phyloP scores from a whole-genome alignment of 1,140 invertebrate genomes.

The Oryzaephilus surinamensis region DNA sequence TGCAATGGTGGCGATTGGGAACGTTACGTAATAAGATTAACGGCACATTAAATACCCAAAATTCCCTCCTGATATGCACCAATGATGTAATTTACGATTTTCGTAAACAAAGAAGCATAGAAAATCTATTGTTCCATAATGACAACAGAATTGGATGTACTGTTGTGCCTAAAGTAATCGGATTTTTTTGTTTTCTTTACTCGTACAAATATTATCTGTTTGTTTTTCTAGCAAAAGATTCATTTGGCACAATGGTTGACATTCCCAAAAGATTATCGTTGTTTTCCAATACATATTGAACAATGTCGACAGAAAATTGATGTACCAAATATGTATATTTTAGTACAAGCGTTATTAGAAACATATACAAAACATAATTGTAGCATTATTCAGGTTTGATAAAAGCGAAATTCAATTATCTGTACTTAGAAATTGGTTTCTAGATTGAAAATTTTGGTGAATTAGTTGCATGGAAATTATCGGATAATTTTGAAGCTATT shows the following conservation, averaged over 20 bases:
- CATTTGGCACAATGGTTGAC: constrained; percentile 42
- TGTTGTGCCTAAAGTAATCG: constrained; percentile 36
- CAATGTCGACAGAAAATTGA: constrained; percentile 17
- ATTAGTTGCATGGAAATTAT: constrained; percentile 51
- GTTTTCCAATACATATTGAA: constrained; percentile 41
- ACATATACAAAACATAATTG: constrained; percentile 24
- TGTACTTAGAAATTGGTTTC: constrained; percentile 18
- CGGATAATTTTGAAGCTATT: constrained; percentile 48
- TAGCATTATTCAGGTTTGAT: constrained; percentile 24
- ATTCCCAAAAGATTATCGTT: constrained; percentile 38
- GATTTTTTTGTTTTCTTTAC: too few relatives aligned
- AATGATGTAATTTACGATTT: constrained; percentile 15
- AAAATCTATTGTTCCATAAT: constrained; percentile 31
- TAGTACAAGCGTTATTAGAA: constrained; percentile 40
- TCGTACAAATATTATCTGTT: not conserved
- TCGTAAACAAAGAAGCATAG: constrained; percentile 23
- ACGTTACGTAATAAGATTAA: constrained; percentile 36
- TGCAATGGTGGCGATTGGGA: constrained; percentile 53
- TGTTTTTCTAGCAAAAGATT: constrained; percentile 24
- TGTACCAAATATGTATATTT: constrained; percentile 36
- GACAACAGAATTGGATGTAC: constrained; percentile 33
- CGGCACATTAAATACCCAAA: constrained; percentile 29
- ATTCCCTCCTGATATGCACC: constrained; percentile 29
- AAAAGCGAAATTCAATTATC: not conserved
- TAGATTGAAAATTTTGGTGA: constrained; percentile 57